Conservation (phyloP, 2,888 invertebrate genomes). For the Nineta flava region DNA sequence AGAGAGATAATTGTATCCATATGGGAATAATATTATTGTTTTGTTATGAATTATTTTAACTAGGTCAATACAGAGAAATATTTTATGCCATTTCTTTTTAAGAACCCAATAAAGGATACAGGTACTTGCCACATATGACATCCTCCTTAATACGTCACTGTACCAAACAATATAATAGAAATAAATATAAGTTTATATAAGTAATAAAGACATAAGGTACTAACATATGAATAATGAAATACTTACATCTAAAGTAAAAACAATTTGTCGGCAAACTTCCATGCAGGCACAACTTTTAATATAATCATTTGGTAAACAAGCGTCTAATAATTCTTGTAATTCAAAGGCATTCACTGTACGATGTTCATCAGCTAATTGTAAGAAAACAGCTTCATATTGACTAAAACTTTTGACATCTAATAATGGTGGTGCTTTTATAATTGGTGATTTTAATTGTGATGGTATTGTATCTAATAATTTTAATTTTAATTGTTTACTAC, state of each 20-base stretch:
- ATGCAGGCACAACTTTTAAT: conserved; percentile 87
- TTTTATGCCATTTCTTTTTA: no score
- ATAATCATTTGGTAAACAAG: conserved; percentile 84
- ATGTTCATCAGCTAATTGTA: conserved; percentile 82
- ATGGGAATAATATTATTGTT: no score
- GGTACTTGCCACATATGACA: no score
- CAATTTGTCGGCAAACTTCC: conserved; percentile 81
- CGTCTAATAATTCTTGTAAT: conserved; percentile 75
- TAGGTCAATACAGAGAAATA: no score
- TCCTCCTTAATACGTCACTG: no score
- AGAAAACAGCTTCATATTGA: conserved; percentile 79
- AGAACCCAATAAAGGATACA: no score
- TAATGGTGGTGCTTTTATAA: conserved; percentile 57
- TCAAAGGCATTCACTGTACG: conserved; percentile 82
- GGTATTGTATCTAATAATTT: conserved; percentile 54
- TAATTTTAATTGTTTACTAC: conserved; percentile 60
- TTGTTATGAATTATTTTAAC: no score
- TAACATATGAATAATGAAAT: not conserved
- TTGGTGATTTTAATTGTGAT: conserved; percentile 51
- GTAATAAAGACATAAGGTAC: no score
- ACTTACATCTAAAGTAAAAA: conserved; percentile 79
- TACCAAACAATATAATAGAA: no score
- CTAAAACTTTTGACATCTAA: conserved; percentile 56
- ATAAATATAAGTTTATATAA: no score
- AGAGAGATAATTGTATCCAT: no score